Evolutionary conservation across 92 coral and sea anemone species (phyloP), one percentile per base, ranked within the genome.

Genomic region (Umimayanthus kanabou): DNA sequence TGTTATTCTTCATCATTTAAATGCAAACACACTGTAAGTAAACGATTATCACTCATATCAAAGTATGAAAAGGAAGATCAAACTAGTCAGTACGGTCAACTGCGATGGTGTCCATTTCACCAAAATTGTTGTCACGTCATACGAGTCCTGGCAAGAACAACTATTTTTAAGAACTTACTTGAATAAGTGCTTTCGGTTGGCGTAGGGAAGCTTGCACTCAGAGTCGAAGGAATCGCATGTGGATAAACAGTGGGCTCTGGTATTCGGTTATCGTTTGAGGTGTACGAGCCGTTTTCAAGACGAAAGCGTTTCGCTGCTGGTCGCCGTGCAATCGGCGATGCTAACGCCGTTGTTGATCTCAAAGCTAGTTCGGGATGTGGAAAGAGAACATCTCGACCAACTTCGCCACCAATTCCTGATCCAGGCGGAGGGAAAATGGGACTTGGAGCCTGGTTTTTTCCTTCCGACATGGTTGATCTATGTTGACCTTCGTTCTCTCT

Each of bases 271-370:
- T 93, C 92, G 29, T 91, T 92, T 74, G 88, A 86, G 53, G 84
- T 82, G 50, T 85, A 91, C 89, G 89, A 85, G 45, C 90, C 90
- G 76, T 82, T 85, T 7, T 94, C 98, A 30, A 93, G 90, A 45
- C 94, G 95, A 58, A 94, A 93, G 43, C 98, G 90, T 89, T 94
- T 94, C 73, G 90, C 90, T 20, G 81, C 58, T 33, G 87, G 91
- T 45, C 95, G 92, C 78, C 87, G 92, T 30, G 91, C 91, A 20
- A 91, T 88, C 8, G 87, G 87, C 23, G 87, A 69, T 45, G 77
- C 78, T 70, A 83, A 15, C 33, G 64, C 61, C 11, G 77, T 18
- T 67, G 64, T 29, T 5, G 87, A 45, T 83, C 87, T 70, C 77
- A 83, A 26, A 45, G 78, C 61, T 22, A 88, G 72, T 57, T 87